phyloP scores from a whole-genome alignment of 2,797 vertebrate genomes.

The Lepidocolaptes lacrymiger region DNA sequence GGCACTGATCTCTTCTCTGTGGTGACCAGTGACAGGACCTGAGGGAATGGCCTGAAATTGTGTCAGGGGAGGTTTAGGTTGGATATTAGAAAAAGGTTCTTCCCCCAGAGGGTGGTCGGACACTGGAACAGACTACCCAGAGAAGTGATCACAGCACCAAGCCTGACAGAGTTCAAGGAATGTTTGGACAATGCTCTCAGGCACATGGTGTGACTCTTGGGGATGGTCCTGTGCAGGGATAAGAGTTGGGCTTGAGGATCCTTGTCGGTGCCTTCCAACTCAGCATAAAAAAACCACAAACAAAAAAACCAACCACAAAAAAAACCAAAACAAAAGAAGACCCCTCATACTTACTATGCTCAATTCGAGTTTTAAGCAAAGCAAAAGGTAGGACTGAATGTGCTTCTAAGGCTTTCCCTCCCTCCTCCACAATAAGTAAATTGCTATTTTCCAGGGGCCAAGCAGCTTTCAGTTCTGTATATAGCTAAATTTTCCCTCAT shows the following conservation, averaged over 20 bases:
- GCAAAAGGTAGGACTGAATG: not conserved
- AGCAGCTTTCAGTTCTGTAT: not conserved
- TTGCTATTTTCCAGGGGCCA: not conserved
- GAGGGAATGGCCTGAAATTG: not conserved
- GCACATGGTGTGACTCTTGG: too few species aligned
- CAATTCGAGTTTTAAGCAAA: not conserved
- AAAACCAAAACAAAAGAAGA: not conserved
- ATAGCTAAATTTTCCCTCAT: not conserved
- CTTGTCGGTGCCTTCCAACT: not conserved
- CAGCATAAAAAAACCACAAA: not conserved
- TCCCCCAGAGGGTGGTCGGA: not conserved
- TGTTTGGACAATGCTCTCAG: not conserved
- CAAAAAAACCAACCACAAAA: not conserved
- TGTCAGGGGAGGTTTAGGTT: not conserved
- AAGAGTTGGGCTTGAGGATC: fast-evolving
- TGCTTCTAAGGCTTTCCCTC: not conserved
- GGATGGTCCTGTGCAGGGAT: not conserved
- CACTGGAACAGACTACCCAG: not conserved
- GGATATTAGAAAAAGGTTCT: not conserved
- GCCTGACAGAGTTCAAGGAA: not conserved
- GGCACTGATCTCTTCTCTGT: not conserved
- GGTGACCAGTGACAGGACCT: not conserved
- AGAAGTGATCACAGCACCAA: not conserved
- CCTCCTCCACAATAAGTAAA: not conserved
- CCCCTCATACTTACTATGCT: not conserved